These are phyloP conservation scores for Cyclophora punctaria DNA, from an alignment of 2,888 invertebrate species.

Conservation along the genomic window DNA sequence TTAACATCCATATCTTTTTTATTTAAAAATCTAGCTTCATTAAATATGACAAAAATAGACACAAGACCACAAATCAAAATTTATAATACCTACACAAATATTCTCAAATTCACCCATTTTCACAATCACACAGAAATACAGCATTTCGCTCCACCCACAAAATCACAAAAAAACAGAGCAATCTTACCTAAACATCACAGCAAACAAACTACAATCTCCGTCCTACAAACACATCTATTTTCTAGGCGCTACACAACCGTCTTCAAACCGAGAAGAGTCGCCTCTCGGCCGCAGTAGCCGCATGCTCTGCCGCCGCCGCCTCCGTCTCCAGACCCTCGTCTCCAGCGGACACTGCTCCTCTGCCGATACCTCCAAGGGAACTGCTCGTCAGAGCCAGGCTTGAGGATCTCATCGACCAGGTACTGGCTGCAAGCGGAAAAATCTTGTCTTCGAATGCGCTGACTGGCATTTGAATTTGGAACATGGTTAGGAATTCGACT, in stretches of 20 bases:
- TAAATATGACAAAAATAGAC: too few relatives aligned
- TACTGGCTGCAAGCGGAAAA: slow-evolving; percentile 51
- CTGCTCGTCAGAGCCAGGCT: slow-evolving; percentile 87
- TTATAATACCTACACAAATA: too few relatives aligned
- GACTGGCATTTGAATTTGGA: slow-evolving; percentile 2
- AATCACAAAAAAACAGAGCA: too few relatives aligned
- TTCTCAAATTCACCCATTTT: too few relatives aligned
- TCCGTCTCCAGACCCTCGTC: slow-evolving; percentile 93
- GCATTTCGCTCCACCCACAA: too few relatives aligned
- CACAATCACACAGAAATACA: too few relatives aligned
- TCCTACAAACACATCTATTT: neutral
- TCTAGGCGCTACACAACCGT: slow-evolving; percentile 83
- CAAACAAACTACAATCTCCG: too few relatives aligned
- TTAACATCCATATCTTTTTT: too few relatives aligned
- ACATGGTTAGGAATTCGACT: too few relatives aligned
- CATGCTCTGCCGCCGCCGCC: slow-evolving; percentile 94
- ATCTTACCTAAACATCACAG: too few relatives aligned
- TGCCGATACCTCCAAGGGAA: slow-evolving; percentile 89
- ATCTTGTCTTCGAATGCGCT: slow-evolving; percentile 32
- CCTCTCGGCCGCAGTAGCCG: slow-evolving; percentile 90
- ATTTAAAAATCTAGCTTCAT: too few relatives aligned
- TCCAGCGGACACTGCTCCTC: slow-evolving; percentile 88
- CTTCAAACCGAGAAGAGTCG: slow-evolving; percentile 92
- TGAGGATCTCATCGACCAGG: slow-evolving; percentile 95
- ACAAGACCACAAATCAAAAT: too few relatives aligned